Evolutionary conservation across 1,140 invertebrate genomes (phyloP).

Genomic region (Leucophenga varia): DNA sequence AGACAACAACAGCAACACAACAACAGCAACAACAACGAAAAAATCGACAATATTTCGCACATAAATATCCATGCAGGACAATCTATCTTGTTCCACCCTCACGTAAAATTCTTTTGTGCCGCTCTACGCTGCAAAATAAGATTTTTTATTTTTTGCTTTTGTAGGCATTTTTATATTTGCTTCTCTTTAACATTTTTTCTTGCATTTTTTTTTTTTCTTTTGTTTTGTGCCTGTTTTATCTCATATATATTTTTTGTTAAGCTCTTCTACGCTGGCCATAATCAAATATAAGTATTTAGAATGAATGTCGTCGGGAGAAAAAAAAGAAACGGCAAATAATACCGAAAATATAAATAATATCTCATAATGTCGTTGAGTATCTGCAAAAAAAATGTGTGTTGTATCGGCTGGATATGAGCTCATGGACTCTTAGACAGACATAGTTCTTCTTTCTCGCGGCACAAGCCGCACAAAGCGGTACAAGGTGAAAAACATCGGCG

Average conservation of each 20-base stretch:
- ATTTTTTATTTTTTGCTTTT: slow-evolving; percentile 15
- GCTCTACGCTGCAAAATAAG: slow-evolving; percentile 17
- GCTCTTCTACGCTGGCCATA: slow-evolving; percentile 19
- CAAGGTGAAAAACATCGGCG: background rate
- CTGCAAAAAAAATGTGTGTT: slow-evolving; percentile 23
- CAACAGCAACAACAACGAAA: no score
- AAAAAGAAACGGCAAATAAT: slow-evolving; percentile 9
- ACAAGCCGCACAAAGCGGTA: no score
- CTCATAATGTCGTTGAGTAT: slow-evolving; percentile 49
- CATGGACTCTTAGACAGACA: no score
- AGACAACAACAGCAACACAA: no score
- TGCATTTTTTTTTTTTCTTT: no score
- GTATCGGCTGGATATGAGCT: no score
- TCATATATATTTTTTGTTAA: background rate
- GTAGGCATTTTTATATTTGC: background rate
- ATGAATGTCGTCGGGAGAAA: background rate
- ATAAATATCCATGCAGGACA: slow-evolving; percentile 44
- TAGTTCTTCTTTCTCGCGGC: no score
- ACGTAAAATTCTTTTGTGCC: slow-evolving; percentile 44
- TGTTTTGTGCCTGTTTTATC: background rate
- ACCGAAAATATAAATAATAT: slow-evolving; percentile 45
- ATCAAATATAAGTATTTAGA: slow-evolving; percentile 39
- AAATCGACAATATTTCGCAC: slow-evolving; percentile 45
- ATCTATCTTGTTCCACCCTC: slow-evolving; percentile 50
- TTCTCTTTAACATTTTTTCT: no score